These are phyloP conservation scores for Alectura lathami DNA, from an alignment of 2,113 vertebrate species.

Conservation along the genomic window DNA sequence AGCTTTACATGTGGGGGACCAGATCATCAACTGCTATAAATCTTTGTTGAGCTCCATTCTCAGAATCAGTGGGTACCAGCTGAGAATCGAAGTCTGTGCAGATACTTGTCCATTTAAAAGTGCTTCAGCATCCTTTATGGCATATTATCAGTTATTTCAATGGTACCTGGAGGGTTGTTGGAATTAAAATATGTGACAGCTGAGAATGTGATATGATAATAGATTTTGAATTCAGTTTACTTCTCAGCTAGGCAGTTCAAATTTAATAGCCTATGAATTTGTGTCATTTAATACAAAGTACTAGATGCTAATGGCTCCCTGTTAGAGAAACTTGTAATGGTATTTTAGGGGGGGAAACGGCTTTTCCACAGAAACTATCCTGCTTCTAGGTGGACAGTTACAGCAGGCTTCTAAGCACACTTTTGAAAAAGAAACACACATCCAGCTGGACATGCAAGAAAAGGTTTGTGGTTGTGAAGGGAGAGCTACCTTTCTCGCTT, in stretches of 20 bases:
- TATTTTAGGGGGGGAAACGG: background rate
- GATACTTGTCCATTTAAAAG: background rate
- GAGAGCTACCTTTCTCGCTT: background rate
- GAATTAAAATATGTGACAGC: background rate
- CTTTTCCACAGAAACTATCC: background rate
- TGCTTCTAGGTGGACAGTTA: background rate
- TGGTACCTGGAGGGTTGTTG: background rate
- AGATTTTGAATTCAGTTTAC: background rate
- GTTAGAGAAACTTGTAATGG: background rate
- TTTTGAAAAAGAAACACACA: background rate
- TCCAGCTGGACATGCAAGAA: background rate
- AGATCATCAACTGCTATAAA: background rate
- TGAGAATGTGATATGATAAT: background rate
- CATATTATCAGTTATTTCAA: background rate
- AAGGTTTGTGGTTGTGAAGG: background rate
- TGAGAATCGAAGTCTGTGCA: background rate
- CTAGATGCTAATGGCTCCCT: background rate
- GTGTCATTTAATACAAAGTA: background rate
- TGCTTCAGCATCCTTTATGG: background rate
- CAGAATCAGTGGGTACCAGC: background rate
- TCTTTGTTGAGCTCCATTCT: background rate
- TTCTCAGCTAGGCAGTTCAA: background rate
- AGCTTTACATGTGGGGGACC: background rate
- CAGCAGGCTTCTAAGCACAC: background rate
- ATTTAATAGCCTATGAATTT: background rate